Evolutionary conservation across 1,140 invertebrate species (phyloP), one percentile per base, ranked within the genome.

Genomic region (Eufriesea mexicana): DNA sequence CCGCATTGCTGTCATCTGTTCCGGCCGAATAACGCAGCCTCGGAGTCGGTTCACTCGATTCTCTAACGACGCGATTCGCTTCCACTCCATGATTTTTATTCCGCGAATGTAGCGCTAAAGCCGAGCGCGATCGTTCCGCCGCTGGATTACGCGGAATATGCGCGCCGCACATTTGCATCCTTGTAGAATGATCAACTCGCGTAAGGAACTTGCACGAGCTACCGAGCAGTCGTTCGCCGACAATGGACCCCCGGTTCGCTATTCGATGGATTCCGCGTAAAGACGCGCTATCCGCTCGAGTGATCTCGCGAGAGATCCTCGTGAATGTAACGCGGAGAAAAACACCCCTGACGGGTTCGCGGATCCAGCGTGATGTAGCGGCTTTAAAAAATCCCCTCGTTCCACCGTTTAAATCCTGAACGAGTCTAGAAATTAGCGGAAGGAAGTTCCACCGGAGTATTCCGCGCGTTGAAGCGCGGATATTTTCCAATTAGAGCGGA

Each of bases 1-100:
- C 28, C 45, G 57, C 68, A 71, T 64, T 18, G 78, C 57, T 80
- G 78, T 80, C 78, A 80, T 80, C 78, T 80, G 78, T 74, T 54
- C 78, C 49, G 47, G 47, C 10, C 57, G 57, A 64, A 54, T 51
- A 62, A 74, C 70, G 78, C 10, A 80, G 28, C 78, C 20, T 9
- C 25, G 49, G 47, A 54, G 47, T 35, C 70, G 70, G 59, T 80
- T 62, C 59, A 47, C 78, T 80, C 59, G 70, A 62, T 45, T 51
- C 70, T 54, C 78, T 54, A 74, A 62, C 71, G 70, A 80, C 70
- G 64, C 78, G 78, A 73, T 64, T 74, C 59, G 70, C 49, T 80
- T 73, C 70, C 78, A 54, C 70, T 47, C 57, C 49, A 64, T 80
- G 78, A 80, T 73, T 80, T 80, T 64, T 80, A 73, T 74, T 45